Evolutionary conservation across 2,888 invertebrate genomes (phyloP), one percentile per base, ranked within the genome.

Genomic region (Microdon myrmicae): DNA sequence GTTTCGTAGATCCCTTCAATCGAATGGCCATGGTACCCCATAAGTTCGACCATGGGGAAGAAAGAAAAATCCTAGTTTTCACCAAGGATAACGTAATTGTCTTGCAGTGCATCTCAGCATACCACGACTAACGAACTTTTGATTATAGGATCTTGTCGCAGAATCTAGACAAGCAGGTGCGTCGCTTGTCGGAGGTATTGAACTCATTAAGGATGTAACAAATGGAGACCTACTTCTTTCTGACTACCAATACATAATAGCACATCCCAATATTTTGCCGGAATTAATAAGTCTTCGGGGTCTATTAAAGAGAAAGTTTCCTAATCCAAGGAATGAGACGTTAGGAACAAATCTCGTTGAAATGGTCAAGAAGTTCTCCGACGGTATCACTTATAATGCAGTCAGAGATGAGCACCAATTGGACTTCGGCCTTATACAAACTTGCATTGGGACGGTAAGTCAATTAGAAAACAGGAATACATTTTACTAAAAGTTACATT

Each of bases 231-330:
- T 90, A 3, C 80, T 83, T 48, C 71, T 88, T 2, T 79, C 82
- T 3, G 90, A 94, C 68, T 94, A 87, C 73, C 86, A 91, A 70
- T 87, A 83, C 72, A 74, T 90, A 4, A 81, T 94, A 8, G 90
- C 91, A 0, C 91, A 94, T 81, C 88, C 90, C 0, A 87, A 89
- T 73, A 89, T 94, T 60, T 76, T 92, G 37, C 85, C 90, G 0
- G 93, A 94, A 41, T 73, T 94, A 23, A 85, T 90, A 1, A 82
- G 85, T 0, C 81, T 94, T 49, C 83, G 92, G 64, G 94, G 93
- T 2, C 74, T 94, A 31, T 81, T 94, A 83, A 92, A 89, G 72
- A 85, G 81, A 60, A 86, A 85, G 70, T 92, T 92, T 77, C 94
- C 94, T 0, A 88, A 83, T 70, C 79, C 85, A 0, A 83, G 82